A percentile compares a stretch with the other conserved stretches of the same genome.
These are phyloP conservation scores for Choloepus hoffmanni DNA, from an alignment of 2,113 vertebrate genomes.

Conservation along the genomic window DNA sequence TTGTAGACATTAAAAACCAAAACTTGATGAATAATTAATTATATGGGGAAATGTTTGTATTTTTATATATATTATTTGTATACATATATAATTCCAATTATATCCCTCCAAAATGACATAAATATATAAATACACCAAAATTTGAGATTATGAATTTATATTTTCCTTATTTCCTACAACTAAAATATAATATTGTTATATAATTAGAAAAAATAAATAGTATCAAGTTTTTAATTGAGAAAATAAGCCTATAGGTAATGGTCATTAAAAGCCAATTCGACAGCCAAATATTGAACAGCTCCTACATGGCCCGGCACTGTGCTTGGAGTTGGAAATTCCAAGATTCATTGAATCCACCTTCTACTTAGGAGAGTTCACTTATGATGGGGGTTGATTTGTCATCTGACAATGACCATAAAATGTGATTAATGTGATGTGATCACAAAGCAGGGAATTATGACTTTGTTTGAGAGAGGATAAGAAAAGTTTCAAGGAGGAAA, in stretches of 20 bases:
- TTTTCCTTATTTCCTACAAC: not conserved
- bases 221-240: not conserved
- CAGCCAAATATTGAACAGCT: not conserved
- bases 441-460: not conserved
- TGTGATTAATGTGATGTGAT: not conserved
- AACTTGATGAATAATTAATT: not conserved
- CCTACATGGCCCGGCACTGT: not conserved
- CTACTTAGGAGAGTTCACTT: not conserved
- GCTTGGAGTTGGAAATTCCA: not conserved
- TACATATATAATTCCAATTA: not conserved
- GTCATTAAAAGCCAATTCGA: not conserved
- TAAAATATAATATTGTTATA: not conserved
- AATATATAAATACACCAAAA: conserved; percentile 11
- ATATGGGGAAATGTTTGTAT: not conserved
- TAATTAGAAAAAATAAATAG: not conserved
- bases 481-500: not conserved
- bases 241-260: not conserved
- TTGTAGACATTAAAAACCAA: not conserved
- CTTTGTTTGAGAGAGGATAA: not conserved
- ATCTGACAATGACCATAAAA: not conserved
- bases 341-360: not conserved
- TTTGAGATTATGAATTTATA: not conserved
- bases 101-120: not conserved
- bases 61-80: not conserved
- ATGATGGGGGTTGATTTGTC: not conserved